Conservation (phyloP, 1,140 invertebrate genomes). For the Tachypleus tridentatus region DNA sequence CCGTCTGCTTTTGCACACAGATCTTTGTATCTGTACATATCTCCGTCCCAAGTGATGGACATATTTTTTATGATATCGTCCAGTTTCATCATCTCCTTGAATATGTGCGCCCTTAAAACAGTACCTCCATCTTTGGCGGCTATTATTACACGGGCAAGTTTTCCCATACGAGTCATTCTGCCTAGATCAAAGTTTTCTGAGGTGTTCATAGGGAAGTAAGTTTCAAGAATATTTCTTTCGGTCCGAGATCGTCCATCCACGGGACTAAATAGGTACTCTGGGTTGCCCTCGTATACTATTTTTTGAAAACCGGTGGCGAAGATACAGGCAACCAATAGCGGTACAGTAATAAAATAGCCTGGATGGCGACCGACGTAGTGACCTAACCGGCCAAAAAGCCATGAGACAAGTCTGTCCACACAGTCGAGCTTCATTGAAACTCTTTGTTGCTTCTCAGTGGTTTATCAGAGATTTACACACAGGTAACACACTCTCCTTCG, state of each 20-base stretch:
- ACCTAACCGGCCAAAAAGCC: conserved; percentile 67
- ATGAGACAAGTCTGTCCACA: conserved; percentile 33
- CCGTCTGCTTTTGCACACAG: conserved; percentile 67
- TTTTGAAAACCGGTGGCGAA: conserved; percentile 77
- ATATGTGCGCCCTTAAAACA: conserved; percentile 59
- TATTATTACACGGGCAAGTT: conserved; percentile 71
- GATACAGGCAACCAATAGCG: conserved; percentile 59
- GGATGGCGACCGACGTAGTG: conserved; percentile 61
- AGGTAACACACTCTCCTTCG: too few relatives aligned
- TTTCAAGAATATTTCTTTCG: conserved; percentile 63
- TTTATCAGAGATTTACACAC: too few relatives aligned
- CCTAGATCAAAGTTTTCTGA: conserved; percentile 21
- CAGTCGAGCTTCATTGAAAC: conserved; percentile 6
- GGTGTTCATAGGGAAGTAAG: conserved; percentile 19
- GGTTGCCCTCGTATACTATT: conserved; percentile 76
- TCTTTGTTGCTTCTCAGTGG: too few relatives aligned
- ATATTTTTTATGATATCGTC: conserved; percentile 64
- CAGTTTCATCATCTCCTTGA: conserved; percentile 58
- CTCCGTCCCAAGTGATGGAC: conserved; percentile 42
- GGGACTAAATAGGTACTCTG: conserved; percentile 84
- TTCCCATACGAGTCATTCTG: conserved; percentile 65
- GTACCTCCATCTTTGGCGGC: conserved; percentile 66
- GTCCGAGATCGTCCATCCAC: conserved; percentile 55
- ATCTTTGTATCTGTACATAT: conserved; percentile 53
- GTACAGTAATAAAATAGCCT: conserved; percentile 76